A percentile compares a stretch with the other conserved stretches of the same genome.
Evolutionary conservation across 2,797 vertebrate species (phyloP).

Genomic region (Eupleurogrammus muticus): DNA sequence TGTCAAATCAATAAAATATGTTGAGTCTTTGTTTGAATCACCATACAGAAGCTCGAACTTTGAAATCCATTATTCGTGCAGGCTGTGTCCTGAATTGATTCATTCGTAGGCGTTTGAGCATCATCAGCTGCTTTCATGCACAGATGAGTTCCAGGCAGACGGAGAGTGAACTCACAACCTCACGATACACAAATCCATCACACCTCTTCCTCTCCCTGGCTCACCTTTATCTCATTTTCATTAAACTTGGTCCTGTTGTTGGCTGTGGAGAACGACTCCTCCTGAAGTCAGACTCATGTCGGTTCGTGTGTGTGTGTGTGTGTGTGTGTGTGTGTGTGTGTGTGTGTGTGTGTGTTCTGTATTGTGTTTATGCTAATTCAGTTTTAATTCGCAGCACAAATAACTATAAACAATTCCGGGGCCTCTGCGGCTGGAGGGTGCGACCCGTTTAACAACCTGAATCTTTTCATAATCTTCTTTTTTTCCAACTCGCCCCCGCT

Average conservation of each 20-base stretch:
- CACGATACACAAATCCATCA: slow-evolving; percentile 1
- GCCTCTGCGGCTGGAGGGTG: slow-evolving; percentile 21
- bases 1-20: background rate
- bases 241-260: background rate
- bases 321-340: slow-evolving; percentile 1
- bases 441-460: slow-evolving; percentile 26
- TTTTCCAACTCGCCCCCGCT: slow-evolving; percentile 1
- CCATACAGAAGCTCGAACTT: slow-evolving; percentile 3
- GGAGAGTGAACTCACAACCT: background rate
- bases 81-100: background rate
- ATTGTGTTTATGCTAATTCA: slow-evolving; percentile 31
- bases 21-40: background rate
- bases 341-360: slow-evolving; percentile 21
- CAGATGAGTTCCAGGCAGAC: background rate
- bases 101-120: background rate
- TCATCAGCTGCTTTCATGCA: background rate
- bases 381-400: slow-evolving; percentile 35
- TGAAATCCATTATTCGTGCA: slow-evolving; percentile 11
- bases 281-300: background rate
- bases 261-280: background rate
- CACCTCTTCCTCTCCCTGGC: background rate
- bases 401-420: slow-evolving; percentile 19
- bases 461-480: slow-evolving; percentile 23
- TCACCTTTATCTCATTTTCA: background rate
- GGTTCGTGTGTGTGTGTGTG: background rate